Evolutionary conservation across 1,140 invertebrate species (phyloP).

Genomic region (Drosophila setifemur): DNA sequence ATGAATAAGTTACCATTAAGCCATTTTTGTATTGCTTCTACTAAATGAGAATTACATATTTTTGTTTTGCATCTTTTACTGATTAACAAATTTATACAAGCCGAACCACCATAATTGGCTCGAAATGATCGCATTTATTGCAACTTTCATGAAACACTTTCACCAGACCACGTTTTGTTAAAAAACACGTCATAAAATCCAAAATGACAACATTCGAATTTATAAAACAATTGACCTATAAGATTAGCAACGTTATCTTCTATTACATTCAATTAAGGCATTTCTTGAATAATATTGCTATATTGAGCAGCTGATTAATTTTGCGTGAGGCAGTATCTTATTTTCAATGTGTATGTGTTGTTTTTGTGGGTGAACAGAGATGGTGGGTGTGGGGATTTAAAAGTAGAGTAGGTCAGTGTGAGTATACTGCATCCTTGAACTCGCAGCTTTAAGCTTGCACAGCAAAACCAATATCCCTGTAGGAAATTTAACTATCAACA

Average conservation of each 20-base stretch:
- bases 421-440: constrained; percentile 45
- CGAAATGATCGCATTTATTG: not conserved
- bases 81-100: not conserved
- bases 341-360: not conserved
- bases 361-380: not conserved
- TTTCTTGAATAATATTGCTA: not conserved
- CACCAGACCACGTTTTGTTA: not conserved
- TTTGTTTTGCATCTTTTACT: too few species aligned
- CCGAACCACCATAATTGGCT: not conserved
- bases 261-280: constrained; percentile 17
- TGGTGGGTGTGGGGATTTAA: not conserved
- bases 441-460: constrained; percentile 12
- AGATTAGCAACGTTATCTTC: constrained; percentile 17
- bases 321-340: not conserved
- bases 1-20: too few species aligned
- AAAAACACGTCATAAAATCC: not conserved
- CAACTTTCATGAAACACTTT: not conserved
- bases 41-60: too few species aligned
- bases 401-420: constrained; percentile 49
- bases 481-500: not conserved
- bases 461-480: not conserved
- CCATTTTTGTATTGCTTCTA: too few species aligned
- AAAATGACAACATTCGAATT: not conserved
- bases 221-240: constrained; percentile 4
- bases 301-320: constrained; percentile 17